phyloP scores from a whole-genome alignment of 2,797 vertebrate species.

The Chelonia mydas region DNA sequence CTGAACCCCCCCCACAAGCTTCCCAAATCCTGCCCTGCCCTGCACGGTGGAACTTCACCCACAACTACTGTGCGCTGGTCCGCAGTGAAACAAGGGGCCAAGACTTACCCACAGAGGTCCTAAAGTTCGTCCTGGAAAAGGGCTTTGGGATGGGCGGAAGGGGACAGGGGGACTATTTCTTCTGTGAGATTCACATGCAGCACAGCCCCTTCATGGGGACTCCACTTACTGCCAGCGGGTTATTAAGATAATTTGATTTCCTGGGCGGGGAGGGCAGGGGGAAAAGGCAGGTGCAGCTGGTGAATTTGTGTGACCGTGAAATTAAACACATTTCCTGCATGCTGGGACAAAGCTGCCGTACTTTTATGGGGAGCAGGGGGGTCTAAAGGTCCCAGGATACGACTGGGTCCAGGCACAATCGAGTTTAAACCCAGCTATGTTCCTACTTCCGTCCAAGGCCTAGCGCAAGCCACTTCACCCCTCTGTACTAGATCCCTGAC shows the following conservation, averaged over 20 bases:
- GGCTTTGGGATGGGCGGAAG: too few species aligned
- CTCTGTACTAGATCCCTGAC: too few species aligned
- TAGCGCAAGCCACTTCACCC: background rate
- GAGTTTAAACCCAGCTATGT: background rate
- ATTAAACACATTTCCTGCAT: background rate
- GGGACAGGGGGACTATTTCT: background rate
- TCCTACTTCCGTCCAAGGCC: background rate
- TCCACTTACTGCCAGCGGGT: background rate
- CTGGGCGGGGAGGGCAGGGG: accelerated
- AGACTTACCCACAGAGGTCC: background rate
- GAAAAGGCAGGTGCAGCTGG: background rate
- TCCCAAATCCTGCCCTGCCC: background rate
- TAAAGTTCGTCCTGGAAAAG: accelerated
- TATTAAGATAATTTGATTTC: background rate
- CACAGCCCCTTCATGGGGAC: background rate
- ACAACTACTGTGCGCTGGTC: background rate
- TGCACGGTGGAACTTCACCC: background rate
- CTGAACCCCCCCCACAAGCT: background rate
- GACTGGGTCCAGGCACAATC: background rate
- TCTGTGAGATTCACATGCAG: background rate
- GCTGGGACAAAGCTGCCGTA: background rate
- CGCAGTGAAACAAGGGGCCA: too few species aligned
- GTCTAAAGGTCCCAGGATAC: background rate
- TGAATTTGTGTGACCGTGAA: background rate
- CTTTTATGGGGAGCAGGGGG: background rate